Evolutionary conservation across 2,113 vertebrate species (phyloP), one percentile per base, ranked within the genome.

Genomic region (Atrichornis clamosus): DNA sequence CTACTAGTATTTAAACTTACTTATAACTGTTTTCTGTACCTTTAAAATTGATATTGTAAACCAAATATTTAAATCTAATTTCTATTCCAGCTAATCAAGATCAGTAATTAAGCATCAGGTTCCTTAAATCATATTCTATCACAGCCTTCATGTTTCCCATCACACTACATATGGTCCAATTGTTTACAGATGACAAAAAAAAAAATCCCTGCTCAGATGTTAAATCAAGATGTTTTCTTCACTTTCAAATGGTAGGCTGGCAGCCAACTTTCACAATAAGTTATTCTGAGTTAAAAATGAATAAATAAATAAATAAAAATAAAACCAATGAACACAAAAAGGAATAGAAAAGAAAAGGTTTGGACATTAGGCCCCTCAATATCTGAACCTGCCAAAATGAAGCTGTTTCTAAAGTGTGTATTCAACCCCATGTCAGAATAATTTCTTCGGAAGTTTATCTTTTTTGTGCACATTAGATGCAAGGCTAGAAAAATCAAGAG

Each of bases 121-220:
- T 97, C 93, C 87, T 97, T 95, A 97, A 96, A 90, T 94, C 93
- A 95, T 97, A 96, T 97, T 98, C 98, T 95, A 94, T 97, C 96
- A 96, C 96, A 97, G 97, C 95, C 97, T 98, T 97, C 97, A 96
- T 97, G 96, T 98, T 98, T 98, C 96, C 96, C 80, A 94, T 98
- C 98, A 97, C 97, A 98, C 98, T 98, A 98, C 98, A 98, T 98
- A 98, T 98, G 98, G 98, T 95, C 97, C 97, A 97, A 98, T 98
- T 98, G 97, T 98, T 98, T 98, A 98, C 95, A 97, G 98, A 98
- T 96, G 97, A 98, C 95, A 97, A 98, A 98, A 97, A 97, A 97
- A 96, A 95, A 92, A 90, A 97, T 97, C 97, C 95, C 96, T 97
- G 97, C 97, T 98, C 98, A 98, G 98, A 98, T 98, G 98, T 98